Evolutionary conservation across 1,140 invertebrate species (phyloP).

Genomic region (Planococcus citri): DNA sequence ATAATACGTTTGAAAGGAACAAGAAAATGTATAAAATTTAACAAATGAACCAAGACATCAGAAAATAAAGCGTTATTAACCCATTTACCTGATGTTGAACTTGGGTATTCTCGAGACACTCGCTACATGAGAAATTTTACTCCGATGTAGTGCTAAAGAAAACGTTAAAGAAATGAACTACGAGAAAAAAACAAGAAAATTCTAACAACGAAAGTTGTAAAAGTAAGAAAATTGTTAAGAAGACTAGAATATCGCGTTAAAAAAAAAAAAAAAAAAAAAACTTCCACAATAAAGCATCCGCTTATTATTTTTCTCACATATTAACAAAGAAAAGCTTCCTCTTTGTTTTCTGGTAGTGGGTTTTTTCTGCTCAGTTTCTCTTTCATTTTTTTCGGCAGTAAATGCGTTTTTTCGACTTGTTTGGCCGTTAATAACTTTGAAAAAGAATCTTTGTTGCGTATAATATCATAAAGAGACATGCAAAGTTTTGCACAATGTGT

Average conservation of each 20-base stretch:
- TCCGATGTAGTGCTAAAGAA: no score
- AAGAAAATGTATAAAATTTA: no score
- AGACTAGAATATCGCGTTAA: not conserved
- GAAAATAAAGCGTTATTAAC: no score
- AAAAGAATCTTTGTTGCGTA: slow-evolving; percentile 1
- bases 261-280: no score
- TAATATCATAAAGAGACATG: slow-evolving; percentile 7
- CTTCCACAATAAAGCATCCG: slow-evolving; percentile 1
- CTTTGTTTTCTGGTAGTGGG: not conserved
- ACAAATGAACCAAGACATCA: no score
- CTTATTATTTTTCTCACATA: slow-evolving; percentile 8
- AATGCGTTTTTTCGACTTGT: not conserved
- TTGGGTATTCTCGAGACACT: no score
- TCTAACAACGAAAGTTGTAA: not conserved
- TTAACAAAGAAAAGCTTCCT: slow-evolving; percentile 7
- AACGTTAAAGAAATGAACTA: no score
- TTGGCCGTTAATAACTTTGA: slow-evolving; percentile 3
- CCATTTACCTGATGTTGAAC: no score
- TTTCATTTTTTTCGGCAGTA: not conserved
- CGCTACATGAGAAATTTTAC: no score
- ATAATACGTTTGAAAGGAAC: no score
- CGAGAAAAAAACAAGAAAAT: not conserved
- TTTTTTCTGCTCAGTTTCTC: not conserved
- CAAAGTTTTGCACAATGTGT: slow-evolving; percentile 3
- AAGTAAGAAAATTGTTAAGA: not conserved